These are phyloP conservation scores for Drosophila parvula DNA, from an alignment of 1,140 invertebrate species.

Conservation along the genomic window DNA sequence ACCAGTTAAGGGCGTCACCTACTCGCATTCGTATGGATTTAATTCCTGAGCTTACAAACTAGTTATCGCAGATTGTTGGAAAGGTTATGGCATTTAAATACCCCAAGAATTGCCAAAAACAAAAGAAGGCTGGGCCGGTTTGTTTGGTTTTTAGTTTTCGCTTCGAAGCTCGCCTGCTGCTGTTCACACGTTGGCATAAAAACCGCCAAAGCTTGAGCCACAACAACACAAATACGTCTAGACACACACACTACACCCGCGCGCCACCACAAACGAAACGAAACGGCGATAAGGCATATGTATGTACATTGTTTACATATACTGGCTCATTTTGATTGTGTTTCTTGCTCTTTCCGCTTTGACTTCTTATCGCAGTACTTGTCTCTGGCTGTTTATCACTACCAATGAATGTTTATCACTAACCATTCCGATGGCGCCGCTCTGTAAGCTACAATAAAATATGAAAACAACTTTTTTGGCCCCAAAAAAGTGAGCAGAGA, in stretches of 20 bases:
- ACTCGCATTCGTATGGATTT: neutral
- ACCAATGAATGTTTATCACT: slow-evolving; percentile 33
- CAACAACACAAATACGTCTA: slow-evolving; percentile 14
- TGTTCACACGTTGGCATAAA: slow-evolving; percentile 46
- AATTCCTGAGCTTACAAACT: slow-evolving; percentile 41
- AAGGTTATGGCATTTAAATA: slow-evolving; percentile 50
- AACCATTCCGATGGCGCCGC: slow-evolving; percentile 56
- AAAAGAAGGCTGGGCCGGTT: slow-evolving; percentile 44
- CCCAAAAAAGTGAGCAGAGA: slow-evolving; percentile 14
- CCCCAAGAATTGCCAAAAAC: slow-evolving; percentile 52
- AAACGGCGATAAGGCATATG: slow-evolving; percentile 37
- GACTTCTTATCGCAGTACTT: slow-evolving; percentile 8
- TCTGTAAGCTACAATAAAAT: slow-evolving; percentile 12
- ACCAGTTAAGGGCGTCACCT: slow-evolving; percentile 49
- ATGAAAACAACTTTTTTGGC: neutral
- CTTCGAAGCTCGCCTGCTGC: slow-evolving; percentile 29
- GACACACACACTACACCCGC: slow-evolving; percentile 23
- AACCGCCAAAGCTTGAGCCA: slow-evolving; percentile 21
- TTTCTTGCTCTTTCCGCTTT: slow-evolving; percentile 16
- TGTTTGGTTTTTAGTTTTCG: slow-evolving; percentile 39
- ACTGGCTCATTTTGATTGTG: slow-evolving; percentile 20
- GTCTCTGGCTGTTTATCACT: slow-evolving; percentile 33
- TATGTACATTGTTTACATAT: slow-evolving; percentile 35
- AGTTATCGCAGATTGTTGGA: slow-evolving; percentile 33
- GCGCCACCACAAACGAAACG: slow-evolving; percentile 25